These are phyloP conservation scores for Tuberolachnus salignus DNA, from an alignment of 2,888 invertebrate species.

Conservation along the genomic window DNA sequence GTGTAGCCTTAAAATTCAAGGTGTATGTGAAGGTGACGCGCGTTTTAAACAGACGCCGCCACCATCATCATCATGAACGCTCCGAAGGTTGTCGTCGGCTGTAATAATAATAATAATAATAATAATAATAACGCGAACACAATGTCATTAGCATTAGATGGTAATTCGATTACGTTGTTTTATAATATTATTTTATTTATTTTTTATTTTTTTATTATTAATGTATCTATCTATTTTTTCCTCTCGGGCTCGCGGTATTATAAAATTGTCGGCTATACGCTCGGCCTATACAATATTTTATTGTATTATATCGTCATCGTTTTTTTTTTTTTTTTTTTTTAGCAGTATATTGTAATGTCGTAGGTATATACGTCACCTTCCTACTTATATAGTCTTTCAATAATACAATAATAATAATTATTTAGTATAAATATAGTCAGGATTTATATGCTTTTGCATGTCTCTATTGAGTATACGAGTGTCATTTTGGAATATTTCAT, in stretches of 20 bases:
- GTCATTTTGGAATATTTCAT: too few species aligned
- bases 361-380: too few species aligned
- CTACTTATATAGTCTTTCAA: not conserved
- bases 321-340: too few species aligned
- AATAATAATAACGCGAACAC: constrained; percentile 15
- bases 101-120: too few species aligned
- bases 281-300: not conserved
- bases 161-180: constrained; percentile 44
- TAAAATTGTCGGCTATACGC: not conserved
- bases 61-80: constrained; percentile 44
- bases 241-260: not conserved
- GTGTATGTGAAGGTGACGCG: constrained; percentile 54
- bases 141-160: constrained; percentile 56
- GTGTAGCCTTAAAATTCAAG: constrained; percentile 54
- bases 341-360: too few species aligned
- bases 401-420: not conserved
- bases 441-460: too few species aligned
- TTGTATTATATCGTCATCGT: not conserved
- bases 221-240: not conserved
- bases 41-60: constrained; percentile 6
- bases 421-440: too few species aligned
- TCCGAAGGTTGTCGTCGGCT: constrained; percentile 47
- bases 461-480: too few species aligned
- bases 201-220: not conserved
- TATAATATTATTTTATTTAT: constrained; percentile 13